Evolutionary conservation across 2,113 vertebrate species (phyloP), one percentile per base, ranked within the genome.

Genomic region (Coryphaenoides rupestris): DNA sequence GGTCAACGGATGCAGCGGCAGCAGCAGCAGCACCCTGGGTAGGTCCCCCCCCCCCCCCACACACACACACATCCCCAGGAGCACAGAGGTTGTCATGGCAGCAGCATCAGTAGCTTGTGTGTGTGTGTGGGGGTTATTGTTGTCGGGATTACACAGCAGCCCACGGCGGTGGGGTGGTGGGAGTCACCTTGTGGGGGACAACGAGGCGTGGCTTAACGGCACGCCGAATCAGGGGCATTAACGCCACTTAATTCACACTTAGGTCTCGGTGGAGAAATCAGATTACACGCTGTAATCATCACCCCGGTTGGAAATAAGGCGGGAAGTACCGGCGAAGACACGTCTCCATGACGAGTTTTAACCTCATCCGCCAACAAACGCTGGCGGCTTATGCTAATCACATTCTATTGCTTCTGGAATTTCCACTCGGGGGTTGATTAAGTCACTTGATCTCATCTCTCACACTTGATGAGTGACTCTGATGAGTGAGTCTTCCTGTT

Each of bases 161-260:
- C n/a, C n/a, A n/a, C n/a, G 45, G 62, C 1, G 14, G 5, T 2
- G 61, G 72, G 61, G 82, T 55, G 65, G 65, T 46, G 45, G 33
- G 59, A 74, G 80, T 83, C 84, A 82, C 77, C 75, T 86, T 84
- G 66, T 84, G 54, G 46, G 45, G 69, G 54, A 79, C 76, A 77
- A 81, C 65, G 62, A 73, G 62, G 54, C 28, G 59, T 59, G 69
- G 73, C 66, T 83, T 75, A 69, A 68, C 21, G 21, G 70, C 63
- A 40, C 24, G 69, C 62, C 58, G 74, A 77, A 82, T 78, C 71
- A 61, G 50, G n/a, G 60, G 60, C 58, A 73, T 71, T 77, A 61
- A 22, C 63, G 49, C 60, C 57, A 62, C 60, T 66, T 75, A 66
- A 77, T 72, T 73, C 68, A 63, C 65, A 60, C 57, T 9, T 40